Base-by-base conservation (phyloP, 1,140 invertebrate genomes). In the Bombyx mori region DNA sequence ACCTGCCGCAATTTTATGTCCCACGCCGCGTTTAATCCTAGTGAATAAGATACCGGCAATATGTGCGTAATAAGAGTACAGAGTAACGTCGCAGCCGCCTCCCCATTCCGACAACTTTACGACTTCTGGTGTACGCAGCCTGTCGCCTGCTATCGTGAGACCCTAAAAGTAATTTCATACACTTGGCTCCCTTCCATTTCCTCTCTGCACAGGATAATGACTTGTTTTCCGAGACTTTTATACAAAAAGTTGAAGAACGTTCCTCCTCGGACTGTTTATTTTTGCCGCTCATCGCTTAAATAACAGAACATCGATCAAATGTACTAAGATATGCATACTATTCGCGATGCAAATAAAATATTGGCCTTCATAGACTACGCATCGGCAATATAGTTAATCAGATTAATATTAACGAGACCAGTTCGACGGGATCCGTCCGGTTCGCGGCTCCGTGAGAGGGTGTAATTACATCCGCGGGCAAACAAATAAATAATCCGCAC, bases 401-500 rank as follows among this genome's bases (percentile, higher is more conserved):
- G 77, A 79, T 79, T 78, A 79, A 76, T 79, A 77, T 77, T 66
- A 71, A 68, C 66, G 64, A 65, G 68, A 75, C 79, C 71, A 69
- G 74, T 77, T 63, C 44, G 62, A 78, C 79, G 62, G 67, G 75
- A 57, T 62, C 53, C 52, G 65, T 56, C 50, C 60, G 63, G 60
- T 62, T 59, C 60, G 64, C 61, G 61, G 73, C 65, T 74, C 60
- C 70, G 66, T 64, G 68, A 65, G 62, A 60, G 69, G 52, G 61
- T 77, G 77, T 78, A 79, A 82, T 82, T 79, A 82, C 68, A 78
- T 70, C 65, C 61, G 62, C 66, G 60, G 60, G 60, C 66, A 78
- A 75, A 78, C 71, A 79, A 79, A 82, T 79, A 82, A 82, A 82
- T 75, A 78, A 79, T 73, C 74, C 63, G 42, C 59, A 58, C 44